These are phyloP conservation scores for Dipus sagitta DNA, from an alignment of 2,797 vertebrate genomes.

Conservation along the genomic window DNA sequence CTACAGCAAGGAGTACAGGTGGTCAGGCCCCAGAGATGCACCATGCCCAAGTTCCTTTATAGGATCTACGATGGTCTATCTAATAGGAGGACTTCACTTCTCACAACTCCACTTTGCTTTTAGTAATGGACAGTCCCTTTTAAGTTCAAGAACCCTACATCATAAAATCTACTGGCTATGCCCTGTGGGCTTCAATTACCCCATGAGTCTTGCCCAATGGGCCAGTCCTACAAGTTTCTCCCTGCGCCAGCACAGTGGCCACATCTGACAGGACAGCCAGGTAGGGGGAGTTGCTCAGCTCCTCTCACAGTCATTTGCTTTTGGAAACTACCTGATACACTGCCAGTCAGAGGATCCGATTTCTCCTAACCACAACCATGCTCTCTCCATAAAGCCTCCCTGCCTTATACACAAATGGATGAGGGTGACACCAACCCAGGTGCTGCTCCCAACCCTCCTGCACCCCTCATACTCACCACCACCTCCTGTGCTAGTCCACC, in stretches of 20 bases:
- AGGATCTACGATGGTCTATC: too few relatives aligned
- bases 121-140: background rate
- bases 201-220: background rate
- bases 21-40: background rate
- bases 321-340: too few relatives aligned
- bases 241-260: background rate
- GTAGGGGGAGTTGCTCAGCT: too few relatives aligned
- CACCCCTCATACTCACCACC: background rate
- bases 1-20: background rate
- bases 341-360: background rate
- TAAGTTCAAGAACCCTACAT: background rate
- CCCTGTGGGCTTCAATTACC: accelerated
- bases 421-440: background rate
- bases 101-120: background rate
- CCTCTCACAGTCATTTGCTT: background rate
- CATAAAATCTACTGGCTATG: background rate
- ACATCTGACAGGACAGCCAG: background rate
- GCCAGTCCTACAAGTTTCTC: background rate
- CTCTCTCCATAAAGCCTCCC: background rate
- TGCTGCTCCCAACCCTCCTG: accelerated
- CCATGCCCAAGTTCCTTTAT: accelerated
- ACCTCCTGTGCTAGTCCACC: background rate
- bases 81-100: background rate
- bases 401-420: background rate
- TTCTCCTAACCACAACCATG: background rate